phyloP scores from a whole-genome alignment of 1,140 invertebrate genomes.

The Microplitis demolitor region DNA sequence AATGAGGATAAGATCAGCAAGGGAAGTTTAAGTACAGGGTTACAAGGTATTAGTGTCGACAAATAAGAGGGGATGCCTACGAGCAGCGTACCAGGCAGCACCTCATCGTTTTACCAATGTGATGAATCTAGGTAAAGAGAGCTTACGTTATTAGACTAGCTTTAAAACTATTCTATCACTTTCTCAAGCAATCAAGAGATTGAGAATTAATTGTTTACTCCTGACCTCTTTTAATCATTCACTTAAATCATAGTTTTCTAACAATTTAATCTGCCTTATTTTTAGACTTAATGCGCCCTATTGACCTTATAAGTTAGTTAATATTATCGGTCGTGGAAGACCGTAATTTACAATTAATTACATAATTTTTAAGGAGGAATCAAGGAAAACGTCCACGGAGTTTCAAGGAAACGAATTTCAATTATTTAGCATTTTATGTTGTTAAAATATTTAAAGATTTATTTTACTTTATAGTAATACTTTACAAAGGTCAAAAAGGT shows the following conservation, averaged over 20 bases:
- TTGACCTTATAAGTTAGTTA: slow-evolving; percentile 17
- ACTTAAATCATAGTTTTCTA: not conserved
- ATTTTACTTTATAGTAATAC: too few species aligned
- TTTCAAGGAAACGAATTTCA: too few species aligned
- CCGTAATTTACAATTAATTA: not conserved
- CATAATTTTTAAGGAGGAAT: too few species aligned
- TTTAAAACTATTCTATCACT: not conserved
- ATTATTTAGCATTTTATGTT: too few species aligned
- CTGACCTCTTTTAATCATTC: slow-evolving; percentile 3
- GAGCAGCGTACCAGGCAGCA: slow-evolving; percentile 27
- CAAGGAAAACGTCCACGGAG: too few species aligned
- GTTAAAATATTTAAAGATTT: too few species aligned
- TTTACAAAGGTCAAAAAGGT: too few species aligned
- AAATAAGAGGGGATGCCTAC: slow-evolving; percentile 11
- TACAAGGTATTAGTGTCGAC: not conserved
- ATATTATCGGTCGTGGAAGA: not conserved
- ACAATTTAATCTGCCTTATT: not conserved
- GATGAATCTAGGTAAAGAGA: slow-evolving; percentile 20
- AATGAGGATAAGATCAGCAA: slow-evolving; percentile 22
- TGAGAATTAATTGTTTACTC: slow-evolving; percentile 3
- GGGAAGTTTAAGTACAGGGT: not conserved
- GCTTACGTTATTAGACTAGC: not conserved
- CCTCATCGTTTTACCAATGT: not conserved
- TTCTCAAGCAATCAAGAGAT: slow-evolving; percentile 1
- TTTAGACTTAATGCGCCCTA: slow-evolving; percentile 21